These are phyloP conservation scores for Sphaerodactylus townsendi DNA, from an alignment of 2,113 vertebrate species.

Conservation along the genomic window DNA sequence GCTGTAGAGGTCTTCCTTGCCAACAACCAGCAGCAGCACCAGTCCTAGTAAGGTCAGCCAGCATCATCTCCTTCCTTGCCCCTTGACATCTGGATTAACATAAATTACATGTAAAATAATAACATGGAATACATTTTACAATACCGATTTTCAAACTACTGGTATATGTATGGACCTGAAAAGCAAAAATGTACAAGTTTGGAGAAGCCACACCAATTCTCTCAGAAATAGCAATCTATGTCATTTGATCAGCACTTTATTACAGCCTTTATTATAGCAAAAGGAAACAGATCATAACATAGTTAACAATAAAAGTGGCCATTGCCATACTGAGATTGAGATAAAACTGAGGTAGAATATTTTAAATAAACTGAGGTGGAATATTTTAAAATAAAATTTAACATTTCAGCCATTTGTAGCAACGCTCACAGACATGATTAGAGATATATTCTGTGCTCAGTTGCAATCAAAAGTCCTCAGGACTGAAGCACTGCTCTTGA, in stretches of 20 bases:
- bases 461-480: background rate
- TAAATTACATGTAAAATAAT: too few species aligned
- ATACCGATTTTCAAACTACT: too few species aligned
- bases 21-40: too few species aligned
- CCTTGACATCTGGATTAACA: too few species aligned
- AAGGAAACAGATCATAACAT: background rate
- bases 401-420: background rate
- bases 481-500: background rate
- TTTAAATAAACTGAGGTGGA: background rate
- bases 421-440: background rate
- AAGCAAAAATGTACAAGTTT: too few species aligned
- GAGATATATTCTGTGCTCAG: background rate
- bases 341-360: background rate
- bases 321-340: background rate
- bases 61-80: too few species aligned
- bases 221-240: background rate
- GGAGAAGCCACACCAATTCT: too few species aligned
- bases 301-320: background rate
- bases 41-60: too few species aligned
- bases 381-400: background rate
- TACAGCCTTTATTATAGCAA: background rate
- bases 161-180: too few species aligned
- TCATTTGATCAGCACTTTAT: background rate
- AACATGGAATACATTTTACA: too few species aligned
- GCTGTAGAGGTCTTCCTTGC: too few species aligned